Evolutionary conservation across 2,113 vertebrate genomes (phyloP), one percentile per base, ranked within the genome.

Genomic region (Corythornis madagascariensis): DNA sequence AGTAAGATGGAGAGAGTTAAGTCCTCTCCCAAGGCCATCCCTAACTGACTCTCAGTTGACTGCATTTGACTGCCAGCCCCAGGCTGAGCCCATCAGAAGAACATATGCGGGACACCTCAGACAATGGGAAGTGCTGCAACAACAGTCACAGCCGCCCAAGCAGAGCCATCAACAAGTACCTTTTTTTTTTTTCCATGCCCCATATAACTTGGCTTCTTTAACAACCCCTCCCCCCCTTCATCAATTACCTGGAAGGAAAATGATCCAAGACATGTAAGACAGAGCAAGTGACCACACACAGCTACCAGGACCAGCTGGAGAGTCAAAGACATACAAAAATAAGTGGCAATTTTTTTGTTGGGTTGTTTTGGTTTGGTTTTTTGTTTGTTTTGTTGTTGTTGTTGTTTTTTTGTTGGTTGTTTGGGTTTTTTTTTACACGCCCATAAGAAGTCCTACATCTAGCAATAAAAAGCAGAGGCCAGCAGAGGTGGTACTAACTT

Each of bases 1-100:
- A 83, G 66, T 17, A 53, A 92, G 76, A 84, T 79, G 83, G 86
- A 53, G 89, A 94, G 89, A 93, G 87, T 89, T 88, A 56, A 89
- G 87, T 67, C 75, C 75, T 94, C 67, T 94, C 89, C 87, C 64
- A 87, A 74, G 64, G 87, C 83, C 86, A 88, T 56, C 60, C 45
- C 65, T n/a, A 53, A 15, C 79, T 67, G 59, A 79, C 52, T 89
- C 63, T 21, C 63, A 38, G 59, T 43, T 82, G 66, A 76, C 61
- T 86, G 55, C 50, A 50, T 66, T 61, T 56, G 48, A 85, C 52
- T 71, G 31, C 38, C 63, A 87, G 82, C 75, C 33, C 64, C 77
- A 45, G 73, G 56, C 78, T 57, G 50, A 53, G 31, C 33, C 69
- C 59, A 40, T 26, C n/a, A 43, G 70, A 52, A 29, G 40, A 69